These are phyloP conservation scores for Pantherophis alleghaniensis DNA, from an alignment of 2,797 vertebrate species.

Conservation along the genomic window DNA sequence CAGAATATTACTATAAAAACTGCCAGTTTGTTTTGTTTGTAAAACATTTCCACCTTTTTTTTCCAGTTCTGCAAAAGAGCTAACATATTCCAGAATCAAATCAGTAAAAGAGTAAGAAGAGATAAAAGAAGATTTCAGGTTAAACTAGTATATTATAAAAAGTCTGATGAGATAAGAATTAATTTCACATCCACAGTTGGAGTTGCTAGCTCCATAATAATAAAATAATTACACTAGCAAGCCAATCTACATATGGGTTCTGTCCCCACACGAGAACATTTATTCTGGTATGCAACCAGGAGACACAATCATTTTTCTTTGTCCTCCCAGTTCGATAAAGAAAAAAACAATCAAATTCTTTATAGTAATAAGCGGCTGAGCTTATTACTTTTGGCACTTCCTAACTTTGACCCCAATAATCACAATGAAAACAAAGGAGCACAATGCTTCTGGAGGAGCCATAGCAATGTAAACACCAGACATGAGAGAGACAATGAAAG, in stretches of 20 bases:
- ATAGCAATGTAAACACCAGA: not conserved
- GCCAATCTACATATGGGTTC: constrained; percentile 38
- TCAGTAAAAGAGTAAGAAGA: not conserved
- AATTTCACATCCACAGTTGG: not conserved
- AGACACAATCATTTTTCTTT: constrained; percentile 29
- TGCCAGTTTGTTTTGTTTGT: not conserved
- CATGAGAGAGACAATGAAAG: not conserved
- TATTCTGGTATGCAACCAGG: constrained; percentile 26
- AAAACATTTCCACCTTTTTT: constrained; percentile 7
- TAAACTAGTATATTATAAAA: constrained; percentile 40
- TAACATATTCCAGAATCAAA: constrained; percentile 30
- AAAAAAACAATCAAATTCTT: constrained; percentile 40
- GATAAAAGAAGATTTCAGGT: constrained; percentile 48
- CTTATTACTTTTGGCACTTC: constrained; percentile 46
- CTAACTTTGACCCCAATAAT: constrained; percentile 12
- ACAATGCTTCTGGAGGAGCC: constrained; percentile 30
- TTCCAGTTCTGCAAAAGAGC: not conserved
- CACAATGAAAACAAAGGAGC: constrained; percentile 13
- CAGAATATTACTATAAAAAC: not conserved
- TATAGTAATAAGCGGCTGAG: constrained; percentile 31
- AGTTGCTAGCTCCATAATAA: constrained; percentile 34
- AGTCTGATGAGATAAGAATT: constrained; percentile 27
- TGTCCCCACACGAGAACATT: constrained; percentile 42
- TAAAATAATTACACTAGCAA: constrained; percentile 47
- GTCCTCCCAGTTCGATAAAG: constrained; percentile 12